Conservation (phyloP, 2,797 vertebrate genomes). For the Phoeniculus purpureus region DNA sequence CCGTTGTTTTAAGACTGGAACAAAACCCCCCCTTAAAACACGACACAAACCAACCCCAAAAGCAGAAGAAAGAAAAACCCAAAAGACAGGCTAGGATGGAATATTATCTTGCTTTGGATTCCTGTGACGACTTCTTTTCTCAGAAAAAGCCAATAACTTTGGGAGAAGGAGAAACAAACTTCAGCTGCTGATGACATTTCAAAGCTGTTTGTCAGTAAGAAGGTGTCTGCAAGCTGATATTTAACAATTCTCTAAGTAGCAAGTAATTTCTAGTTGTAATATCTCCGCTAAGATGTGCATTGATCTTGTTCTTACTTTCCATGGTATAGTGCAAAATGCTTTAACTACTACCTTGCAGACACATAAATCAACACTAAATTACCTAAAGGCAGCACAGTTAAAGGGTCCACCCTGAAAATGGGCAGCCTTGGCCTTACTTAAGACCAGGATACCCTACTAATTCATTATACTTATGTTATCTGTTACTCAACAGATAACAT, state of each 20-base stretch:
- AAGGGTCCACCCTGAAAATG: not conserved
- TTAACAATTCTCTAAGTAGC: conserved; percentile 71
- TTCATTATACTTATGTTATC: not conserved
- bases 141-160: not conserved
- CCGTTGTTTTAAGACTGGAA: not conserved
- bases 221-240: conserved; percentile 59
- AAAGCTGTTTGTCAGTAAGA: conserved; percentile 70
- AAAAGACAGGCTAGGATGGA: not conserved
- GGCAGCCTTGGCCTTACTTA: not conserved
- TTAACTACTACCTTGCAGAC: conserved; percentile 29
- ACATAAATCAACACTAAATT: conserved; percentile 54
- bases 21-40: not conserved
- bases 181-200: conserved; percentile 67
- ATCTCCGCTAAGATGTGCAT: conserved; percentile 57
- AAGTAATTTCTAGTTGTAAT: conserved; percentile 72
- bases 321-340: conserved; percentile 50
- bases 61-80: not conserved
- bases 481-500: not conserved
- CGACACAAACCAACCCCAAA: no score
- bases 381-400: conserved; percentile 9
- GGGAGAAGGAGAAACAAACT: conserved; percentile 43
- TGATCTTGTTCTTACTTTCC: conserved; percentile 59
- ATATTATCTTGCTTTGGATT: conserved; percentile 13
- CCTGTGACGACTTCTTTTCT: conserved; percentile 12
- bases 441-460: not conserved